Conservation (phyloP, 2,113 vertebrate species). For the Rhegmatorhina hoffmannsi region DNA sequence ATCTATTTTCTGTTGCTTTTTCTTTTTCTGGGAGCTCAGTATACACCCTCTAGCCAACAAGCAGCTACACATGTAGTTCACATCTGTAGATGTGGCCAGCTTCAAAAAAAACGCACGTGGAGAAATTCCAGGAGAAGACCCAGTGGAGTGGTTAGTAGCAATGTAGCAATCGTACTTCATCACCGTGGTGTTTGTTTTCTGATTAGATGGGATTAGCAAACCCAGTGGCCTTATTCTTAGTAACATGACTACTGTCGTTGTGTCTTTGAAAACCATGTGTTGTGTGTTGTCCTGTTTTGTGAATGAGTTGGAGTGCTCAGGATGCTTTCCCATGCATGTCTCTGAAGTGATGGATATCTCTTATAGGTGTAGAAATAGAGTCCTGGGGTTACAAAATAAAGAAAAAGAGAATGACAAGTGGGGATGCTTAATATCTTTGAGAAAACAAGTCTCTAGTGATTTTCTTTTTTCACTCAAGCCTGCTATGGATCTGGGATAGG, state of each 20-base stretch:
- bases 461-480: background rate
- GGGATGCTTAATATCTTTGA: background rate
- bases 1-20: slow-evolving; percentile 35
- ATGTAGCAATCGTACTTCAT: background rate
- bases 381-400: background rate
- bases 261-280: background rate
- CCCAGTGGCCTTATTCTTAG: background rate
- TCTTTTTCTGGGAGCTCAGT: background rate
- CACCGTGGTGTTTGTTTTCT: background rate
- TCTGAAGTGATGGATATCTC: background rate
- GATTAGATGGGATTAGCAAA: background rate
- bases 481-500: background rate
- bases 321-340: background rate
- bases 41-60: background rate
- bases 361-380: background rate
- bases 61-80: background rate
- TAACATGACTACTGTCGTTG: background rate
- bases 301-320: background rate
- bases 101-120: background rate
- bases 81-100: background rate
- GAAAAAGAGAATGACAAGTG: background rate
- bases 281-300: background rate
- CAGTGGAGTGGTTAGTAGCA: background rate
- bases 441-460: background rate
- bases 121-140: background rate